Base-by-base conservation (phyloP, 2,113 vertebrate genomes). In the Catharus minimus region DNA sequence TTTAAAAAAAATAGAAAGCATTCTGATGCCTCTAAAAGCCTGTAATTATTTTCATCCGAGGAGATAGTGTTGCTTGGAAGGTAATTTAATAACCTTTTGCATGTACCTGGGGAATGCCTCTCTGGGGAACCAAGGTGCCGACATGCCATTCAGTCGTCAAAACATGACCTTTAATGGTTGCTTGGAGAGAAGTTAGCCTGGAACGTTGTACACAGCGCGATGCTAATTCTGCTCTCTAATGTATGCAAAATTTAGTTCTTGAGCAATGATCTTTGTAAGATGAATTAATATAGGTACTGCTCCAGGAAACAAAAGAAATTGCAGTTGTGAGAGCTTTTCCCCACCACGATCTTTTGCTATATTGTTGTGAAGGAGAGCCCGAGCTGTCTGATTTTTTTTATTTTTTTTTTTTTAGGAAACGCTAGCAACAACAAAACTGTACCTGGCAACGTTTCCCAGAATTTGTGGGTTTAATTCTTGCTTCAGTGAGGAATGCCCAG, bases 1-100 rank as follows among this genome's bases (percentile, higher is more conserved):
- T 98, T 98, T 97, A 95, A 97, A 98, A 98, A 38, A 98, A 97
- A 98, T 98, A 98, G 98, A 96, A 98, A 98, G 98, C 98, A 98
- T 98, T 98, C 98, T 98, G 98, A 98, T 98, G 97, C 98, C 98
- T 98, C 97, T 99, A 98, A 99, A 98, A 98, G 98, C 98, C 98
- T 99, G 98, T 99, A 99, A 99, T 99, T 99, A 99, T 99, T 99
- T 99, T 98, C 99, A 98, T 98, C 98, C 96, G 92, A 98, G 98
- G 98, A 98, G 98, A 99, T 98, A 98, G 98, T 98, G 98, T 98
- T 97, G 98, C 97, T 98, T 97, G 93, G 98, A 99, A 99, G 99
- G 99, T 99, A 99, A 99, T 99, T 99, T 99, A 98, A 99, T 99
- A 99, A 99, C 99, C 99, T 99, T 99, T 99, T 98, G 98, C 98